Evolutionary conservation across 2,113 vertebrate genomes (phyloP).

Genomic region (Syngnathoides biaculeatus): DNA sequence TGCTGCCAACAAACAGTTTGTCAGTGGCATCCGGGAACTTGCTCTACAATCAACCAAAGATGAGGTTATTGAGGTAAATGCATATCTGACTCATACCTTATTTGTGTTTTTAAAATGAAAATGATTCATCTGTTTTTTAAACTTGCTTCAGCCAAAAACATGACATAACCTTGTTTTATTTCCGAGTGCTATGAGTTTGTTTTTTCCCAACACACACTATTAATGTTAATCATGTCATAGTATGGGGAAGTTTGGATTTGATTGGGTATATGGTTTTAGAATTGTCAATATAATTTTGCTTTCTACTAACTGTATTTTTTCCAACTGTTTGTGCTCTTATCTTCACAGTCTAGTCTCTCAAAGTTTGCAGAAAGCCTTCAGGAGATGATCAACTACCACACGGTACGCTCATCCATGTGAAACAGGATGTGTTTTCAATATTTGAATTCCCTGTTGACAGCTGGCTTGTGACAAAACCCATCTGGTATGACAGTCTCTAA

Average conservation of each 20-base stretch:
- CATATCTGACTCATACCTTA: background rate
- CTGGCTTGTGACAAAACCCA: slow-evolving; percentile 32
- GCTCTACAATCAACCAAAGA: slow-evolving; percentile 93
- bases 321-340: slow-evolving; percentile 21
- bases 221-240: background rate
- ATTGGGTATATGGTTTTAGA: background rate
- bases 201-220: background rate
- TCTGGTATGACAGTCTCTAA: slow-evolving; percentile 1
- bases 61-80: slow-evolving; percentile 86
- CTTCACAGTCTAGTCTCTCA: slow-evolving; percentile 82
- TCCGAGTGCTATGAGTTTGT: background rate
- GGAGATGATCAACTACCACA: slow-evolving; percentile 98
- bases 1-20: slow-evolving; percentile 94
- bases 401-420: slow-evolving; percentile 74
- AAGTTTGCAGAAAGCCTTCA: slow-evolving; percentile 95
- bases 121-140: background rate
- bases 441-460: background rate
- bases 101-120: background rate
- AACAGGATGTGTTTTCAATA: slow-evolving; percentile 25
- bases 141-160: background rate
- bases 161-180: background rate
- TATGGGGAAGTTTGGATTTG: background rate
- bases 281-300: background rate
- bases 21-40: slow-evolving; percentile 89
- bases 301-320: background rate